Percentiles rank a stretch among this genome's conserved stretches.
Conservation (phyloP, 2,113 vertebrate species). For the Patagioenas fasciata region DNA sequence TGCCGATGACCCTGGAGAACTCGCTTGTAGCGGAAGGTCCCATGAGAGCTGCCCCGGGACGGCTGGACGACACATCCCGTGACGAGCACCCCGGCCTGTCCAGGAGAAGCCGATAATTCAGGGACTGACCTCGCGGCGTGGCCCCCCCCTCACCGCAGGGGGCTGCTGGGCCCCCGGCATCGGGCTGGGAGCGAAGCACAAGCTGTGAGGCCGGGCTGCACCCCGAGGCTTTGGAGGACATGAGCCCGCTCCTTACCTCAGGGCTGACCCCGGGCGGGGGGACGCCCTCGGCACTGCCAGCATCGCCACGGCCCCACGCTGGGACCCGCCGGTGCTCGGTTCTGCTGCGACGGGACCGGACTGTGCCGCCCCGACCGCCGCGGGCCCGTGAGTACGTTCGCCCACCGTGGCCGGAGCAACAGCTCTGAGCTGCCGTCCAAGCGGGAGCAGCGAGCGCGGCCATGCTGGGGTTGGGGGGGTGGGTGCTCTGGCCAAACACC, state of each 20-base stretch:
- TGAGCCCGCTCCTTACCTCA: conserved; percentile 58
- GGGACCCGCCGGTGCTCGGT: not conserved
- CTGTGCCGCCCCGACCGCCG: not conserved
- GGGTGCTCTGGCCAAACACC: not conserved
- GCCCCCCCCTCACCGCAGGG: not conserved
- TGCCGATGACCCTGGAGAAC: not conserved
- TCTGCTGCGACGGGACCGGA: not conserved
- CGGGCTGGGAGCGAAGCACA: not conserved
- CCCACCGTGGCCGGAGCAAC: not conserved
- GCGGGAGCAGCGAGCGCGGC: not conserved
- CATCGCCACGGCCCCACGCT: not conserved
- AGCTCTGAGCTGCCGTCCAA: not conserved
- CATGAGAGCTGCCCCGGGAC: not conserved
- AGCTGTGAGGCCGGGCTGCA: conserved; percentile 25
- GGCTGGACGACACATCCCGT: not conserved
- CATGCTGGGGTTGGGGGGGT: not conserved
- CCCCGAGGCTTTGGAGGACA: conserved; percentile 52
- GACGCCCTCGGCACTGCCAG: not conserved
- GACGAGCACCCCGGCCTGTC: not conserved
- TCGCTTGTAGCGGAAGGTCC: not conserved
- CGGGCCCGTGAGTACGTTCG: conserved; percentile 19
- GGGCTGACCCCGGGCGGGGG: conserved; percentile 12
- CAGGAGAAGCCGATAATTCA: conserved; percentile 26
- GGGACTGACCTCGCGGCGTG: conserved; percentile 15
- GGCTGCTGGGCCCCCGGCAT: not conserved